These are phyloP conservation scores for Festucalex cinctus DNA, from an alignment of 2,113 vertebrate species.

Conservation along the genomic window DNA sequence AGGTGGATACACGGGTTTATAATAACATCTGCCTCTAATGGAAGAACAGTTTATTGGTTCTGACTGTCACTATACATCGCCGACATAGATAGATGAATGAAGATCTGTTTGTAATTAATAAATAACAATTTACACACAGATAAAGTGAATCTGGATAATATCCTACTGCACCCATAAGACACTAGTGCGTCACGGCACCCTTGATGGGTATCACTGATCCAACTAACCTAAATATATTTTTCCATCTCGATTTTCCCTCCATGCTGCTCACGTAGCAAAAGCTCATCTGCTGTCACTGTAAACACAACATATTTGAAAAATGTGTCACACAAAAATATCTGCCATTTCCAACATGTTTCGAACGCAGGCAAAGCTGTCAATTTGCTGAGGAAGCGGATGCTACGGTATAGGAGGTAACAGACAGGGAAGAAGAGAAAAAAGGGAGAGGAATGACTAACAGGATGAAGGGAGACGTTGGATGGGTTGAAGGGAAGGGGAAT, in stretches of 20 bases:
- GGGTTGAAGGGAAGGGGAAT: slow-evolving; percentile 20
- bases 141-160: too few relatives aligned
- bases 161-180: too few relatives aligned
- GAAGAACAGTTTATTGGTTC: too few relatives aligned
- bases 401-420: background rate
- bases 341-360: background rate
- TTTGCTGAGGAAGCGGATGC: background rate
- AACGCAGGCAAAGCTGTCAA: background rate
- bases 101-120: too few relatives aligned
- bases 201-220: too few relatives aligned
- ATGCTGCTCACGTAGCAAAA: background rate
- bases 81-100: too few relatives aligned
- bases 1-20: too few relatives aligned
- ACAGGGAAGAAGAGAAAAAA: background rate
- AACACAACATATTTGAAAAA: background rate
- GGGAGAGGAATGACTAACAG: background rate
- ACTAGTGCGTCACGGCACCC: too few relatives aligned
- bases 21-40: too few relatives aligned
- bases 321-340: background rate
- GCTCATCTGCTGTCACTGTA: background rate
- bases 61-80: too few relatives aligned
- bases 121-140: too few relatives aligned
- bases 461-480: background rate
- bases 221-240: background rate
- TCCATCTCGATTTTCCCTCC: background rate